Evolutionary conservation across 2,113 vertebrate genomes (phyloP).

Genomic region (Engystomops pustulosus): DNA sequence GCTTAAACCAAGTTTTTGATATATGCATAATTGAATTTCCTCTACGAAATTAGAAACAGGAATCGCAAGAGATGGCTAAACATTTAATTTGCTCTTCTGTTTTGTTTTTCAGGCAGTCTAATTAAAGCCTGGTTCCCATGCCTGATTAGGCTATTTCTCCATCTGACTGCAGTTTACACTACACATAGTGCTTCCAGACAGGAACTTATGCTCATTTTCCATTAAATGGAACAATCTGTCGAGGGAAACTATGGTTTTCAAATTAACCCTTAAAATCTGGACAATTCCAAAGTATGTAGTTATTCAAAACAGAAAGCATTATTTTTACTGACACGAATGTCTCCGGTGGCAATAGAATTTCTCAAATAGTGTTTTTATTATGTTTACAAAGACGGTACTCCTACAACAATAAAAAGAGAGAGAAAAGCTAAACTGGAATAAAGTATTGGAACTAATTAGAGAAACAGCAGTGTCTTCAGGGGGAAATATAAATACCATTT

Average conservation of each 20-base stretch:
- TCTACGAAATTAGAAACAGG: conserved; percentile 83
- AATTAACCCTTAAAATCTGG: conserved; percentile 21
- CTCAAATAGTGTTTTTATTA: conserved; percentile 1
- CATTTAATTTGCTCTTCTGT: conserved; percentile 79
- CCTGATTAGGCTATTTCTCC: conserved; percentile 76
- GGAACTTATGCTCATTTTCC: conserved; percentile 73
- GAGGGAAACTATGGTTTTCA: conserved; percentile 63
- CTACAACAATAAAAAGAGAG: neutral
- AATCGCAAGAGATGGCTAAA: conserved; percentile 75
- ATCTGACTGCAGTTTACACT: conserved; percentile 76
- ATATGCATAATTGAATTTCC: conserved; percentile 78
- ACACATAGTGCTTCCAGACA: conserved; percentile 74
- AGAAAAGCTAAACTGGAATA: neutral
- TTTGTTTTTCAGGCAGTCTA: conserved; percentile 75
- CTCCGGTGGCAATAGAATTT: neutral
- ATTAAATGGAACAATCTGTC: conserved; percentile 74
- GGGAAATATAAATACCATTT: conserved; percentile 8
- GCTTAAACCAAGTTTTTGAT: conserved; percentile 72
- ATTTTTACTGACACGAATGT: neutral
- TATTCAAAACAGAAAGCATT: neutral
- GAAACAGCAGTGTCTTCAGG: conserved; percentile 26
- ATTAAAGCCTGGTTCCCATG: conserved; percentile 76
- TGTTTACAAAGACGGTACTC: neutral
- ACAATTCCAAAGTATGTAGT: neutral
- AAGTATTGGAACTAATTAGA: conserved; percentile 25